Conservation (phyloP, 2,797 vertebrate species). For the Cynopterus sphinx region DNA sequence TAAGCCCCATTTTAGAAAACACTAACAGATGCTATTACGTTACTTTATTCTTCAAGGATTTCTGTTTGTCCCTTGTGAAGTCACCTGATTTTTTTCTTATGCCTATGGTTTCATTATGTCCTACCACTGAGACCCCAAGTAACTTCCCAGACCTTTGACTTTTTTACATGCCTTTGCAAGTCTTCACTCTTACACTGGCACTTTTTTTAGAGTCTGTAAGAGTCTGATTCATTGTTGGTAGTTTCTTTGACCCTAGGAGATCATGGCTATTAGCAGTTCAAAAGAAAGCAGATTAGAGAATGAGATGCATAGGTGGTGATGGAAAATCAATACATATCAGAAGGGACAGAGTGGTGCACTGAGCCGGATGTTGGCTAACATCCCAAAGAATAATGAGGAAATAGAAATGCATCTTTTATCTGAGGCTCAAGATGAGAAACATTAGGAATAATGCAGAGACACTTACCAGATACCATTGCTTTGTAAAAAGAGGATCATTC, state of each 20-base stretch:
- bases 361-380: neutral
- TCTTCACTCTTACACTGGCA: neutral
- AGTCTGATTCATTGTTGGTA: neutral
- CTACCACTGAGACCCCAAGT: neutral
- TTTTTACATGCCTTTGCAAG: neutral
- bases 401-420: conserved; percentile 17
- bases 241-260: neutral
- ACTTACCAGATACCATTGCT: conserved; percentile 99
- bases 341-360: neutral
- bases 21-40: neutral
- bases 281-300: conserved; percentile 35
- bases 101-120: neutral
- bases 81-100: neutral
- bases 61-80: neutral
- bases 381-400: neutral
- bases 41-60: neutral
- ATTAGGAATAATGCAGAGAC: conserved; percentile 10
- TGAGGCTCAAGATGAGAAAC: neutral
- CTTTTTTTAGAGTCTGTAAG: neutral
- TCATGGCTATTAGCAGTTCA: neutral
- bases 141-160: neutral
- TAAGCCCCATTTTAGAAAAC: neutral
- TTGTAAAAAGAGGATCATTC: conserved; percentile 97
- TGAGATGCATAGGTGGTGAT: neutral
- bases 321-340: neutral